A percentile compares a stretch with the other conserved stretches of the same genome.
Evolutionary conservation across 2,113 vertebrate species (phyloP).

Genomic region (Fukomys damarensis): DNA sequence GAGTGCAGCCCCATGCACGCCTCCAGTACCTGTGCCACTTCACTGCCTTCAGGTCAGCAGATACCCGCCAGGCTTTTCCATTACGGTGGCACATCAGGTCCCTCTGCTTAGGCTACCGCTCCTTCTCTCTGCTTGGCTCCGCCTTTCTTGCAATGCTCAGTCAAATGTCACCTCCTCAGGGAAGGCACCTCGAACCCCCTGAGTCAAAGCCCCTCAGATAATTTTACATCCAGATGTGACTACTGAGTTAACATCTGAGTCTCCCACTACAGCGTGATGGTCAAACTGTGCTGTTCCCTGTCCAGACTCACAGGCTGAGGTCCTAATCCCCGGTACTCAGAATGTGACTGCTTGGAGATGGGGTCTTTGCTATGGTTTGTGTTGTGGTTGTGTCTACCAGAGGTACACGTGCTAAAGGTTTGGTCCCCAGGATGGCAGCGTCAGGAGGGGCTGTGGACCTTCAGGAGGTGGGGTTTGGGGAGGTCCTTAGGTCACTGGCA

Average conservation of each 20-base stretch:
- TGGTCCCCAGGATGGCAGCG: not conserved
- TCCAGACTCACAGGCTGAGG: too few species aligned
- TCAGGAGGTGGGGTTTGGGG: not conserved
- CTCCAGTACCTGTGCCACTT: not conserved
- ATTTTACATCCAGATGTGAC: not conserved
- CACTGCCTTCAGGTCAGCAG: not conserved
- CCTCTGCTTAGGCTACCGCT: not conserved
- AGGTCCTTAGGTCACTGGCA: not conserved
- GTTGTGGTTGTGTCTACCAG: not conserved
- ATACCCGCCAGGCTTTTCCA: accelerated
- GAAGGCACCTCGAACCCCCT: not conserved
- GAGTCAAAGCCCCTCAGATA: not conserved
- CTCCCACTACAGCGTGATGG: not conserved
- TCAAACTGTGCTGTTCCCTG: not conserved
- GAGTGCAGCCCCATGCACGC: not conserved
- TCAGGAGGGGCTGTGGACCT: not conserved
- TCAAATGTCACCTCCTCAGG: not conserved
- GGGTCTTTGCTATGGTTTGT: not conserved
- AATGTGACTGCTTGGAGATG: not conserved
- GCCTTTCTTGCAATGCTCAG: not conserved
- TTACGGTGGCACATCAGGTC: too few species aligned
- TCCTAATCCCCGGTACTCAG: not conserved
- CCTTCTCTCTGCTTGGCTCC: not conserved
- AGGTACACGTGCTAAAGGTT: not conserved
- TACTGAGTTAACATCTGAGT: not conserved